These are phyloP conservation scores for Lepidurus arcticus DNA, from an alignment of 1,140 invertebrate species.

Conservation along the genomic window DNA sequence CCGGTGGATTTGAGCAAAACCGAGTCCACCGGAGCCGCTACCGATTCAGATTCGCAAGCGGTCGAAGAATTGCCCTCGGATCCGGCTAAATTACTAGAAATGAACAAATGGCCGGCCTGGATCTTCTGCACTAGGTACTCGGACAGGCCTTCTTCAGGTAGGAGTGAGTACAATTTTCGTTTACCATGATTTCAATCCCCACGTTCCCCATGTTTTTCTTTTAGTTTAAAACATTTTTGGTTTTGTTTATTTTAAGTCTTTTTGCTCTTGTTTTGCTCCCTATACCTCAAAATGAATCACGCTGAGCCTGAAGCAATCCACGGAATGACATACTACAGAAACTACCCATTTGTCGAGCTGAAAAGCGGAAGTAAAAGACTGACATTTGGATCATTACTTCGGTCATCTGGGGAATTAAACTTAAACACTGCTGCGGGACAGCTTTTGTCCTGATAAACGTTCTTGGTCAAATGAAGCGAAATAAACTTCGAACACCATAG, in stretches of 20 bases:
- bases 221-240: neutral
- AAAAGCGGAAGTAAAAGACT: no score
- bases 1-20: conserved; percentile 27
- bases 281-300: neutral
- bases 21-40: neutral
- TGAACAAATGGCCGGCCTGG: conserved; percentile 76
- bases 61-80: conserved; percentile 29
- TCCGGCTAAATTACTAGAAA: conserved; percentile 31
- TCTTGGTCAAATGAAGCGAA: no score
- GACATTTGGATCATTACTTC: no score
- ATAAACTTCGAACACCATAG: no score
- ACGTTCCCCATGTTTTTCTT: neutral
- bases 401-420: no score
- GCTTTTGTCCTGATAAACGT: no score
- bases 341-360: no score
- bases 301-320: no score
- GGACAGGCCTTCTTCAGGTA: conserved; percentile 91
- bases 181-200: neutral
- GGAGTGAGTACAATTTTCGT: conserved; percentile 41
- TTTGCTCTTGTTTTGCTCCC: neutral
- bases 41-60: neutral
- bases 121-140: conserved; percentile 96
- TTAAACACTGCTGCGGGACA: no score
- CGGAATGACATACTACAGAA: no score
- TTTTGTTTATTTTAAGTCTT: neutral